These are phyloP conservation scores for Lampris incognitus DNA, from an alignment of 2,113 vertebrate species.

Conservation along the genomic window DNA sequence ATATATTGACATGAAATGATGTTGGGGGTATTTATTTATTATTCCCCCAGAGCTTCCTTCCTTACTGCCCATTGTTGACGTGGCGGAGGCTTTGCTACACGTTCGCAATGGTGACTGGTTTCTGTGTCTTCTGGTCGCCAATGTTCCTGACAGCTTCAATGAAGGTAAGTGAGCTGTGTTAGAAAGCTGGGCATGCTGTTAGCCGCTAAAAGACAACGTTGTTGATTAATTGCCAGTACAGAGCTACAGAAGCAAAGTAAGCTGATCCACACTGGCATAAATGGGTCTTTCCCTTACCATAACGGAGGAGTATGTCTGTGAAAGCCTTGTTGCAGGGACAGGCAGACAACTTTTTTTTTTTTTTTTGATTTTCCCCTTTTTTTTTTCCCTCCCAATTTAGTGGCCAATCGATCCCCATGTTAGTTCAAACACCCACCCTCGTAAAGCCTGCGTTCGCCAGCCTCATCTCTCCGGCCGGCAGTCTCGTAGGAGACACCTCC, in stretches of 20 bases:
- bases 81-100: slow-evolving; percentile 94
- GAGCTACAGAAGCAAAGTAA: slow-evolving; percentile 22
- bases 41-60: slow-evolving; percentile 89
- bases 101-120: slow-evolving; percentile 98
- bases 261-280: slow-evolving; percentile 20
- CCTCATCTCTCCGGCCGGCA: too few species aligned
- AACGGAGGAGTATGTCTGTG: background rate
- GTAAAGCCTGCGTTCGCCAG: too few species aligned
- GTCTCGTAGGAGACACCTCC: too few species aligned
- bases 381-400: too few species aligned
- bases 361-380: too few species aligned
- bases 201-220: slow-evolving; percentile 21
- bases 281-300: slow-evolving; percentile 9
- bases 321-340: slow-evolving; percentile 10
- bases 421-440: too few species aligned
- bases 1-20: too few species aligned
- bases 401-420: too few species aligned
- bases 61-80: slow-evolving; percentile 92
- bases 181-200: slow-evolving; percentile 15
- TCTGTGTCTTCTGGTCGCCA: slow-evolving; percentile 96
- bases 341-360: slow-evolving; percentile 2
- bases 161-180: slow-evolving; percentile 85
- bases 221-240: slow-evolving; percentile 35
- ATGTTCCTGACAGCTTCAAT: slow-evolving; percentile 97
- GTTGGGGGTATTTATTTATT: slow-evolving; percentile 5